These are phyloP conservation scores for Myiozetetes cayanensis DNA, from an alignment of 2,113 vertebrate species.

Conservation along the genomic window DNA sequence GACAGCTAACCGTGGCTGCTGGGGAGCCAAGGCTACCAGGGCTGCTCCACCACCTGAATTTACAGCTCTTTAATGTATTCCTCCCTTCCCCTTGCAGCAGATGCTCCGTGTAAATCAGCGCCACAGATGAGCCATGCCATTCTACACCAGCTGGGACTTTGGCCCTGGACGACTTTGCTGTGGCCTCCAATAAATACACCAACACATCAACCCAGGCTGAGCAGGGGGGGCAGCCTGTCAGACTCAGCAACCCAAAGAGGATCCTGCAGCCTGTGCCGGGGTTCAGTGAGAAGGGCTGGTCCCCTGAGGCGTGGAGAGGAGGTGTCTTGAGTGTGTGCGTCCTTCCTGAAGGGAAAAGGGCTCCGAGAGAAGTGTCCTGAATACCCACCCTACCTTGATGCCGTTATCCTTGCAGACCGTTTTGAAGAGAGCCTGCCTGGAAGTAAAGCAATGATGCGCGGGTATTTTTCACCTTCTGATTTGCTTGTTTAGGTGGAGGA, in stretches of 20 bases:
- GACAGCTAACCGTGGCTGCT: neutral
- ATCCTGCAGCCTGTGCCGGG: neutral
- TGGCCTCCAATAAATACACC: neutral
- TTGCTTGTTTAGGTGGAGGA: constrained; percentile 9
- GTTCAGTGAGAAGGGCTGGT: accelerated
- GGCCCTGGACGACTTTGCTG: neutral
- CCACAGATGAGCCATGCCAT: accelerated
- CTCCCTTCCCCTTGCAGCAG: neutral
- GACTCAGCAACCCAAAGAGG: neutral
- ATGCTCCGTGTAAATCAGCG: neutral
- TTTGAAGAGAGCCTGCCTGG: neutral
- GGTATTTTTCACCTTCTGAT: neutral
- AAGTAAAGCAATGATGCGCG: neutral
- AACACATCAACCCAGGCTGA: neutral
- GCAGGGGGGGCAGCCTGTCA: neutral
- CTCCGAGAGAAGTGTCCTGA: neutral
- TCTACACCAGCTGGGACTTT: neutral
- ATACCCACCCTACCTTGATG: neutral
- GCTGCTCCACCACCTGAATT: neutral
- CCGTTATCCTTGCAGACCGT: neutral
- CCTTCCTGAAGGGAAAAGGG: neutral
- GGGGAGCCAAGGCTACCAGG: neutral
- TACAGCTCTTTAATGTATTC: neutral
- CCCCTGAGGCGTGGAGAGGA: neutral
- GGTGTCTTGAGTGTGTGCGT: accelerated